Base-by-base conservation (phyloP, 2,797 vertebrate genomes). In the Acanthopagrus latus region DNA sequence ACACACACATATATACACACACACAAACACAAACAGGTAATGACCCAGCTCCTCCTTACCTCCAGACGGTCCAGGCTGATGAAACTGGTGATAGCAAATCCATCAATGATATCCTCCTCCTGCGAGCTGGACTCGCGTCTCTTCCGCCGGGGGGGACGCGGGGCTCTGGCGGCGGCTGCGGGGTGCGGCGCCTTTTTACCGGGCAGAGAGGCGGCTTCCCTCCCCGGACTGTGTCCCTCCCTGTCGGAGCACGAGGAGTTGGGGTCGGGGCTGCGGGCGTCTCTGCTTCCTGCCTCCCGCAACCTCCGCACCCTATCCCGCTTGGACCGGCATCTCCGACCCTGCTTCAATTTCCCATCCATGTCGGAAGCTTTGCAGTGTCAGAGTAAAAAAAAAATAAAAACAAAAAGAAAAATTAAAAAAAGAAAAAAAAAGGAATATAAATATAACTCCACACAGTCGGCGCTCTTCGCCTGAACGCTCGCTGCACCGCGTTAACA, bases 71-170 rank as follows among this genome's bases (percentile, higher is more conserved):
- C 97, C 94, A 99, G 95, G 88, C 96, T 97, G 93, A 94, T 96
- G 95, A 98, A 98, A 86, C 97, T 98, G 94, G 96, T 89, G 41
- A 98, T 98, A 86, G 97, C 97, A 95, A 99, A 98, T 85, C 97
- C 97, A 95, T 99, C 97, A 93, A 99, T 97, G 91, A 98, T 96
- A 86, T 98, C 97, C 94, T 99, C 97, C 86, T 99, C 97, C 92
- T 98, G 97, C 41, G 97, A 98, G 92, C 97, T 96, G 88, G 97
- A 98, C 94, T 97, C 97, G 55, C 97, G 95, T 93, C 97, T 96
- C 83, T 97, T 97, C 89, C 97, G 93, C 84, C 97, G 94, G 71
- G 96, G 96, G 90, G 96, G 96, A 75, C 97, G 96, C 69, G 93
- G 92, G 38, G 95, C 90, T 93, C 96, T 95, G 94, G 94, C 92